Conservation (phyloP, 2,797 vertebrate genomes). For the Melanotaenia pygmaea region DNA sequence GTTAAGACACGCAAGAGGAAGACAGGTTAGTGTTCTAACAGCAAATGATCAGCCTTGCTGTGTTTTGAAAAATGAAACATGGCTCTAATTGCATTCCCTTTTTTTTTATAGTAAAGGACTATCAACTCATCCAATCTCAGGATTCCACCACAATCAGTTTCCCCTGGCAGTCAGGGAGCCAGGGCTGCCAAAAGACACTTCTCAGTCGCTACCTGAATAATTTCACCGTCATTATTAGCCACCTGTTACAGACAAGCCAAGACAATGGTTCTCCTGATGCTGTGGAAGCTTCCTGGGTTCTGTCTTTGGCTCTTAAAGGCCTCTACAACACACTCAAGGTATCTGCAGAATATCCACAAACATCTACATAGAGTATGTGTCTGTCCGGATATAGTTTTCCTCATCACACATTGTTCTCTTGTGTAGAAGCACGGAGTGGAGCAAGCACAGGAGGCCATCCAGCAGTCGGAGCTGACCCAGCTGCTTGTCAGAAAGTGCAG, state of each 20-base stretch:
- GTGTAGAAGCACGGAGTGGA: slow-evolving; percentile 89
- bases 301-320: slow-evolving; percentile 94
- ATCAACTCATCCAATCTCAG: slow-evolving; percentile 90
- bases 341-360: slow-evolving; percentile 2
- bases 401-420: slow-evolving; percentile 5
- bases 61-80: neutral
- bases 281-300: slow-evolving; percentile 96
- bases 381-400: neutral
- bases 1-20: slow-evolving; percentile 96
- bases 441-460: slow-evolving; percentile 88
- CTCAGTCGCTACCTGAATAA: slow-evolving; percentile 90
- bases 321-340: slow-evolving; percentile 96
- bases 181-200: slow-evolving; percentile 69
- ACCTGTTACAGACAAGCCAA: slow-evolving; percentile 88
- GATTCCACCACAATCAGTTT: slow-evolving; percentile 70
- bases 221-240: slow-evolving; percentile 91
- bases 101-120: slow-evolving; percentile 90
- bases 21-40: slow-evolving; percentile 83
- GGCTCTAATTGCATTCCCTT: neutral
- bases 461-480: slow-evolving; percentile 90
- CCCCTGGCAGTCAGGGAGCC: slow-evolving; percentile 50
- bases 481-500: slow-evolving; percentile 96
- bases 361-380: neutral
- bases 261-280: slow-evolving; percentile 88
- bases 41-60: neutral